Evolutionary conservation across 2,888 invertebrate genomes (phyloP), one percentile per base, ranked within the genome.

Genomic region (Drosophila prolongata): DNA sequence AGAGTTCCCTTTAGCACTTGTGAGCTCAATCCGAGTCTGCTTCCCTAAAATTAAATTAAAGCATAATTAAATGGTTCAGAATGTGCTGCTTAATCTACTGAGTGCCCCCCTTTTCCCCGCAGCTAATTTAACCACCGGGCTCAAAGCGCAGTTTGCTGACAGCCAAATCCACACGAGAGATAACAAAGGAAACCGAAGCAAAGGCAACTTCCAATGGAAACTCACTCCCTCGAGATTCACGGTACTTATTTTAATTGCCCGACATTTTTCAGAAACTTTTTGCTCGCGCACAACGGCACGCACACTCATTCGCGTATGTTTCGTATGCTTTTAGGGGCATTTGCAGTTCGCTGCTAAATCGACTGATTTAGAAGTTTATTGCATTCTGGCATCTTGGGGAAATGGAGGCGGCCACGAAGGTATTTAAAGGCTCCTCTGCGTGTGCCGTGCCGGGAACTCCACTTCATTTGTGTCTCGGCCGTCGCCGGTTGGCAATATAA

Each of bases 321-420:
- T 38, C 57, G 57, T 53, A 74, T 64, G 82, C 82, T 87, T 81
- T 76, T 76, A 72, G 65, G 52, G 37, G 69, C 57, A 76, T 47
- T 80, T 69, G 69, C 79, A 75, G 57, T 38, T 75, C 75, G 73
- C 76, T 68, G 86, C 85, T 87, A 77, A 87, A 84, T 84, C 86
- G 86, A 82, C 86, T 84, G 88, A 82, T 87, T 84, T 84, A 78
- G 87, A 82, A 84, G 80, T 82, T 84, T 84, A 84, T 87, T 87
- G 83, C 88, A 85, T 87, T 78, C 71, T 75, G 57, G 69, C 76
- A 53, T 69, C 59, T 64, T 19, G 37, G 86, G 85, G 79, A 83
- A 87, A 85, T 85, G 85, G 69, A 50, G 64, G 68, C 69, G 80
- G 80, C 78, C 87, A 85, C 86, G 80, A 84, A 87, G 78, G 86